phyloP scores from a whole-genome alignment of 2,888 invertebrate genomes.

The Eristalis tenax region DNA sequence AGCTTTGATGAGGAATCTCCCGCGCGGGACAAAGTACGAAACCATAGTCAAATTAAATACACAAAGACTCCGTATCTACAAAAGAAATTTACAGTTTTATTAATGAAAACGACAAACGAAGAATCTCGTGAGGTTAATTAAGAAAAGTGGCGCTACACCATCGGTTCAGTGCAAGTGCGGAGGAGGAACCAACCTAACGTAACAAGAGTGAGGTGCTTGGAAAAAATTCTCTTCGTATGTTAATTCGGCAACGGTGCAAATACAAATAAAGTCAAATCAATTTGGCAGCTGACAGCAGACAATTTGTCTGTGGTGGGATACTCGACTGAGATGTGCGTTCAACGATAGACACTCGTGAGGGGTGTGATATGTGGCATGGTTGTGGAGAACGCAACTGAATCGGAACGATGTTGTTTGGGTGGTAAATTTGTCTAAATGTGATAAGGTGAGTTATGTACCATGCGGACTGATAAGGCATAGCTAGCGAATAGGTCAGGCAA shows the following conservation, averaged over 20 bases:
- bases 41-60: constrained; percentile 74
- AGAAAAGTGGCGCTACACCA: constrained; percentile 6
- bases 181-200: constrained; percentile 49
- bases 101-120: not conserved
- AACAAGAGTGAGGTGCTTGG: constrained; percentile 46
- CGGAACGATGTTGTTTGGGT: not conserved
- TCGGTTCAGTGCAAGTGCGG: not conserved
- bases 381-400: not conserved
- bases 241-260: constrained; percentile 37
- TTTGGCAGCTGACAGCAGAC: constrained; percentile 39
- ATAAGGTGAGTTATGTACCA: no score
- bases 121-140: constrained; percentile 39
- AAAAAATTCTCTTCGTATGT: constrained; percentile 5
- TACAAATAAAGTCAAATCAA: constrained; percentile 50
- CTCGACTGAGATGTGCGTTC: constrained; percentile 7
- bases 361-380: not conserved
- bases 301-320: constrained; percentile 13
- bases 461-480: no score
- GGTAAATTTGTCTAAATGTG: no score
- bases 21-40: constrained; percentile 79
- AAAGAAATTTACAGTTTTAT: constrained; percentile 13
- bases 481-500: no score
- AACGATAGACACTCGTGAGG: not conserved
- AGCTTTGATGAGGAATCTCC: constrained; percentile 78
- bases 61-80: constrained; percentile 1